Percentiles rank a stretch among this genome's conserved stretches.
These are phyloP conservation scores for Microcaecilia unicolor DNA, from an alignment of 2,797 vertebrate genomes.

Conservation along the genomic window DNA sequence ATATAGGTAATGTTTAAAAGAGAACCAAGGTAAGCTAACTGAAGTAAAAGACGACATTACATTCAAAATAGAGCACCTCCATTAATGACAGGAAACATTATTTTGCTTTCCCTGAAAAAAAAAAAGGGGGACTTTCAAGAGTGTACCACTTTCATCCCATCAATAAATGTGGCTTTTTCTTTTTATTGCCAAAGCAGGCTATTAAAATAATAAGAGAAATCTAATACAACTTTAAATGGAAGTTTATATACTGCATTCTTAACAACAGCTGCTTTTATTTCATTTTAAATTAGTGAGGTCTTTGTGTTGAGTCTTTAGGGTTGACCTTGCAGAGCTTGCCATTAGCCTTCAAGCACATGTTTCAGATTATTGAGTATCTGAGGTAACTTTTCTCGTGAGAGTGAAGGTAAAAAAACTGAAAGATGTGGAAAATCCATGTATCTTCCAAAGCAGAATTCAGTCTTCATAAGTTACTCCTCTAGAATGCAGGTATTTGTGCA, in stretches of 20 bases:
- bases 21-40: background rate
- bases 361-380: slow-evolving; percentile 51
- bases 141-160: slow-evolving; percentile 22
- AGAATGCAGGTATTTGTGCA: slow-evolving; percentile 19
- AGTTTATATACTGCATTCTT: slow-evolving; percentile 41
- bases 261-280: slow-evolving; percentile 55
- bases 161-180: slow-evolving; percentile 35
- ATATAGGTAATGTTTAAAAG: too few species aligned
- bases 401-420: slow-evolving; percentile 39
- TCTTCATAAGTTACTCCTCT: slow-evolving; percentile 18
- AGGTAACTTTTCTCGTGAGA: slow-evolving; percentile 52
- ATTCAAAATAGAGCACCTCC: background rate
- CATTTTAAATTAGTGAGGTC: slow-evolving; percentile 46
- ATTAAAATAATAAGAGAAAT: slow-evolving; percentile 47
- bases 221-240: slow-evolving; percentile 35
- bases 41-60: background rate
- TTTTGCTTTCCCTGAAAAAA: slow-evolving; percentile 2
- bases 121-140: slow-evolving; percentile 8
- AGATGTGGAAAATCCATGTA: slow-evolving; percentile 28
- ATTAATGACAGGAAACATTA: background rate
- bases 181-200: slow-evolving; percentile 26
- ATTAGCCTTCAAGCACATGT: slow-evolving; percentile 48
- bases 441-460: slow-evolving; percentile 36
- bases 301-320: slow-evolving; percentile 36
- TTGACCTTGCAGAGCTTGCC: slow-evolving; percentile 37